A percentile compares a stretch with the other conserved stretches of the same genome.
phyloP scores from a whole-genome alignment of 92 coral and sea anemone species.

The Hydrozoanthus gracilis region DNA sequence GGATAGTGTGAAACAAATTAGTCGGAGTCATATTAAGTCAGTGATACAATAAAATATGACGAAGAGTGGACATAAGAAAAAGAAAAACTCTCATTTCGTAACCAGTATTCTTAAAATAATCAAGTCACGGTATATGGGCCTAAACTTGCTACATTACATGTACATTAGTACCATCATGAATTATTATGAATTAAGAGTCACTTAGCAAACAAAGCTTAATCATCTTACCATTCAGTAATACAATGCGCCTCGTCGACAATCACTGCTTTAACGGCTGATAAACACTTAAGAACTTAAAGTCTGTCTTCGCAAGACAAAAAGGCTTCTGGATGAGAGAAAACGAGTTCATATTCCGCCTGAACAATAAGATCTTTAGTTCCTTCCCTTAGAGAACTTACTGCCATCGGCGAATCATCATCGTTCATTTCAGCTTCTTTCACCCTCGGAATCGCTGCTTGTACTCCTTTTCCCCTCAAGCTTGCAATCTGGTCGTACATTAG shows the following conservation, averaged over 20 bases:
- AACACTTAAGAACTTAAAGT: slow-evolving; percentile 26
- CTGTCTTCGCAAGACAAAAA: slow-evolving; percentile 37
- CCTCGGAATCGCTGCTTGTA: slow-evolving; percentile 34
- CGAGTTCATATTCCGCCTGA: slow-evolving; percentile 33
- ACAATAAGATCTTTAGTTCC: not conserved
- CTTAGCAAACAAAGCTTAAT: too few species aligned
- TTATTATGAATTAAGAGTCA: too few species aligned
- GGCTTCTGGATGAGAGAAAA: slow-evolving; percentile 45
- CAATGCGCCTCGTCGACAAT: slow-evolving; percentile 52
- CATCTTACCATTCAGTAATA: slow-evolving; percentile 51
- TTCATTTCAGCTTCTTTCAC: slow-evolving; percentile 4
- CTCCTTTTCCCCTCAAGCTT: slow-evolving; percentile 11
- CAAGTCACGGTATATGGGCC: too few species aligned
- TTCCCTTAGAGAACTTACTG: slow-evolving; percentile 30
- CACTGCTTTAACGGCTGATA: slow-evolving; percentile 37
- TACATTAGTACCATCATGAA: too few species aligned
- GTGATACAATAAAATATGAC: too few species aligned
- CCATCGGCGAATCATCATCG: not conserved
- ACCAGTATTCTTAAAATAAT: too few species aligned
- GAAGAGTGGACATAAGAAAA: too few species aligned
- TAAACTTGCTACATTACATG: too few species aligned
- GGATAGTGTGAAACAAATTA: too few species aligned
- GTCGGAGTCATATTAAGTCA: too few species aligned
- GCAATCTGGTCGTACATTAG: slow-evolving; percentile 53
- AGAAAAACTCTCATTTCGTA: too few species aligned